Evolutionary conservation across 2,888 invertebrate genomes (phyloP).

Genomic region (Drosophila birchii): DNA sequence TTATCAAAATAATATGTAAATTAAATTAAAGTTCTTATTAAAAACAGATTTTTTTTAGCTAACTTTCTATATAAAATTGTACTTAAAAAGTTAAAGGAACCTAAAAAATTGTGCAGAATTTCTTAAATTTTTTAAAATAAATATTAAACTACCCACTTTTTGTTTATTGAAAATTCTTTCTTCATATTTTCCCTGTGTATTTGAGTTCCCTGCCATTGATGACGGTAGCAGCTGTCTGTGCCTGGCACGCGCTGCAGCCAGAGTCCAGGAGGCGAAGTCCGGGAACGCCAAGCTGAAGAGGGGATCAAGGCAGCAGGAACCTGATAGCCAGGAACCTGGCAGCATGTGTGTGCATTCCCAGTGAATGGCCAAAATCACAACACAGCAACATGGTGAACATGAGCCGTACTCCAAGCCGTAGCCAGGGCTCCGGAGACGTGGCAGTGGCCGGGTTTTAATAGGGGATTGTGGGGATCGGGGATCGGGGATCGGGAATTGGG

Average conservation of each 20-base stretch:
- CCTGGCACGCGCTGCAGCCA: constrained; percentile 59
- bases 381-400: constrained; percentile 35
- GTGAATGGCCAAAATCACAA: constrained; percentile 55
- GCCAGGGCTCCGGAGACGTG: neutral
- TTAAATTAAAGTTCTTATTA: neutral
- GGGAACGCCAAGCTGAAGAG: neutral
- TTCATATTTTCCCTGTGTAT: neutral
- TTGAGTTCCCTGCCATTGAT: constrained; percentile 20
- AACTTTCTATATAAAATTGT: too few relatives aligned
- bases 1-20: neutral
- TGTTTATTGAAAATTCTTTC: neutral
- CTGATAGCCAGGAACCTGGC: constrained; percentile 14
- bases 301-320: neutral
- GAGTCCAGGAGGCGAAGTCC: neutral
- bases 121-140: too few relatives aligned
- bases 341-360: constrained; percentile 49
- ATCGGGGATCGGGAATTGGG: constrained; percentile 10
- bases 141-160: neutral
- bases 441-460: constrained; percentile 14
- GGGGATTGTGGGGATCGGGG: constrained; percentile 23
- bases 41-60: neutral
- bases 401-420: constrained; percentile 18
- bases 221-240: constrained; percentile 50
- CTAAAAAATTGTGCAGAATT: neutral
- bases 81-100: too few relatives aligned